Conservation (phyloP, 1,140 invertebrate genomes). For the Calycopis cecrops region DNA sequence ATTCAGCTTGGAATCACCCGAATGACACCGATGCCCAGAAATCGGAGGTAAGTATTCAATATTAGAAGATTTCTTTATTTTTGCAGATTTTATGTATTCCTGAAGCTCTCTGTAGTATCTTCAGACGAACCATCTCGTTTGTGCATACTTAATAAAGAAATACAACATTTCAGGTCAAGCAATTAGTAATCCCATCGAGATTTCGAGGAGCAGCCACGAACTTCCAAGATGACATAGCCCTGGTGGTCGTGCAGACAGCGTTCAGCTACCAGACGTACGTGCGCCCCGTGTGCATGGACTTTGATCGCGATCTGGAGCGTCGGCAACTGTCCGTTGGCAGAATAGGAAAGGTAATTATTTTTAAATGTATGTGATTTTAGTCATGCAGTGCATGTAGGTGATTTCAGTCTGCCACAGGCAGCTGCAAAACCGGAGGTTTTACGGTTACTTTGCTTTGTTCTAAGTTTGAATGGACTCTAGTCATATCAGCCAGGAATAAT, state of each 20-base stretch:
- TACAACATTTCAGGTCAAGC: constrained; percentile 27
- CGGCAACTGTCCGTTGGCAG: background rate
- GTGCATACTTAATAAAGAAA: too few species aligned
- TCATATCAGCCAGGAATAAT: too few species aligned
- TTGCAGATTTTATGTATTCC: too few species aligned
- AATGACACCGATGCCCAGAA: constrained; percentile 44
- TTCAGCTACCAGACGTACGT: constrained; percentile 21
- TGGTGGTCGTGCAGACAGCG: constrained; percentile 14
- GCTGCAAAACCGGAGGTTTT: too few species aligned
- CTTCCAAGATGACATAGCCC: constrained; percentile 27
- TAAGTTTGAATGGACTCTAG: too few species aligned
- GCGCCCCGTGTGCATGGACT: constrained; percentile 60
- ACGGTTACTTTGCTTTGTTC: too few species aligned
- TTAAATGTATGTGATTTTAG: too few species aligned
- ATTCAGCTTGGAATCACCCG: constrained; percentile 37
- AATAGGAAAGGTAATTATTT: background rate
- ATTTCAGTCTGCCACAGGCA: too few species aligned
- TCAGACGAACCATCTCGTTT: too few species aligned
- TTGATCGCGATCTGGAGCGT: constrained; percentile 19
- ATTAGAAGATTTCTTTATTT: too few species aligned
- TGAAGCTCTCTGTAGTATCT: too few species aligned
- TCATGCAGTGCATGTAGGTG: too few species aligned
- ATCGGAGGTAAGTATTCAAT: constrained; percentile 34
- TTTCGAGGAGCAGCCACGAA: constrained; percentile 21
- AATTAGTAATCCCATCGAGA: constrained; percentile 12